Evolutionary conservation across 1,140 invertebrate species (phyloP), one percentile per base, ranked within the genome.

Genomic region (Formica exsecta): DNA sequence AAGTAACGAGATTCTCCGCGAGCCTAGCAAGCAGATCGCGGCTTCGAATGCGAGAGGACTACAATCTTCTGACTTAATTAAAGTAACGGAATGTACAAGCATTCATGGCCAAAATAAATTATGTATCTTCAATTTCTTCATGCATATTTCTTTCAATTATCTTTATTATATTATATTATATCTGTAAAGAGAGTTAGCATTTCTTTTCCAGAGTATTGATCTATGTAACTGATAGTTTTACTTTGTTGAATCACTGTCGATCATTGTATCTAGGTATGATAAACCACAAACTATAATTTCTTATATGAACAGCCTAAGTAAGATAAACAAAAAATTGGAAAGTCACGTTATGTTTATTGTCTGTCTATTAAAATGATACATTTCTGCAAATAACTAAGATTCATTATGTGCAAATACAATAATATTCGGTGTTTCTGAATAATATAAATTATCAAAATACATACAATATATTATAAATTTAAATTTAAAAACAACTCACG

Each of bases 1-100:
- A 61, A 73, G 38, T 36, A 73, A 81, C 79, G 54, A 81, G 66
- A 81, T 81, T 81, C 79, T 36, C 22, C 36, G 48, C 32, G 32
- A 65, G 44, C 11, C 79, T 81, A 29, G 66, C 66, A 73, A 32
- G 22, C 44, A 54, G 54, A 71, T 71, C 77, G 77, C 38, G 79
- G 13, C 38, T 73, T 81, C 54, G 51, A 81, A 32, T 51, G 16
- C 48, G 79, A 61, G 79, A 61, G 68, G 54, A 62, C 79, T 83
- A 81, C 48, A 59, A 71, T 73, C n/a, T 61, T 74, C 79, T 61
- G 79, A 83, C 57, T 83, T 73, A 83, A 83, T 83, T 83, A 83
- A 74, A 62, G 25, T 74, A 74, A 83, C 79, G 79, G 68, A 74
- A 83, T 41, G 38, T 41, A 57, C 65, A 51, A n/a, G 66, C 22